Conservation (phyloP, 2,797 vertebrate genomes). For the Oceanodroma leucorhoa region DNA sequence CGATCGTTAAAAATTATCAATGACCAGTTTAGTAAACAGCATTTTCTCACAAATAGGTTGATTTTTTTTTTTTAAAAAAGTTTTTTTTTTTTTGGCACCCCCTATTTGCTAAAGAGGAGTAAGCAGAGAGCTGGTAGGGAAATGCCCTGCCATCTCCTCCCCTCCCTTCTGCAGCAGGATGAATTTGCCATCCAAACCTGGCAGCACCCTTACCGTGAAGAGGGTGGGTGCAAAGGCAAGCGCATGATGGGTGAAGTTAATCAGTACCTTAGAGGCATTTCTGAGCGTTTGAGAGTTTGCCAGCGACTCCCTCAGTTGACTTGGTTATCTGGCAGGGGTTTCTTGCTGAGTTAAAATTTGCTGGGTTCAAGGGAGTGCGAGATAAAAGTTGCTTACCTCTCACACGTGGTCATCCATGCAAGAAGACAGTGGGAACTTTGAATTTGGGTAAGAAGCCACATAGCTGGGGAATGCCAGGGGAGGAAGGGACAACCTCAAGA, state of each 20-base stretch:
- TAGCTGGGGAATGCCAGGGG: too few species aligned
- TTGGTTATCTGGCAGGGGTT: background rate
- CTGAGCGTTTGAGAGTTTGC: background rate
- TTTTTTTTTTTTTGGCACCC: background rate
- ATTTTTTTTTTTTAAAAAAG: background rate
- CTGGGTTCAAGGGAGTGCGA: accelerated
- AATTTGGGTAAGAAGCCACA: background rate
- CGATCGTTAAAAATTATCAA: too few species aligned
- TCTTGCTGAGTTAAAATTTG: background rate
- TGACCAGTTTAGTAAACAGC: background rate
- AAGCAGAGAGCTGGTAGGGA: background rate
- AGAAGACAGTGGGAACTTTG: background rate
- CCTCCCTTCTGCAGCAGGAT: background rate
- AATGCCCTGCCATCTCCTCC: background rate
- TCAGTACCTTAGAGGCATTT: background rate
- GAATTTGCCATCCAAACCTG: background rate
- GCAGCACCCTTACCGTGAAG: accelerated
- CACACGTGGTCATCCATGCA: accelerated
- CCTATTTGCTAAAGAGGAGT: background rate
- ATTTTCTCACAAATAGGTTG: accelerated
- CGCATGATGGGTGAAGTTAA: accelerated
- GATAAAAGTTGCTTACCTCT: background rate
- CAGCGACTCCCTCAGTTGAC: accelerated
- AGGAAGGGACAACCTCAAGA: background rate
- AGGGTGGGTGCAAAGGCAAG: background rate